Base-by-base conservation (phyloP, 2,113 vertebrate species). In the Anoplopoma fimbria region DNA sequence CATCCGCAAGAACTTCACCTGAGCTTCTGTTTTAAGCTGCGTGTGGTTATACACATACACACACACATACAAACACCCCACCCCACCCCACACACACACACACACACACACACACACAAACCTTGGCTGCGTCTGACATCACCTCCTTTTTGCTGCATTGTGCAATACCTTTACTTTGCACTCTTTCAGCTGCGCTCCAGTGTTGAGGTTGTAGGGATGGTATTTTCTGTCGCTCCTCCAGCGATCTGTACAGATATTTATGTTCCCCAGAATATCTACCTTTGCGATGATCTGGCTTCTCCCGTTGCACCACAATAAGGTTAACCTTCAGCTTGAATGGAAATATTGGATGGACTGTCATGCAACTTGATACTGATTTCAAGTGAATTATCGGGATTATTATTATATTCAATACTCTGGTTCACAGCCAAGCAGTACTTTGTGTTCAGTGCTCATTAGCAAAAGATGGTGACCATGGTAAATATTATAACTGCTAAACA, bases 51-150 rank as follows among this genome's bases (percentile, higher is more conserved):
- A 63, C 57, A 29, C 57, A 58, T 27, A 58, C 55, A 58, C 27
- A 29, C 55, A 34, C 31, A 33, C 58, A 61, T 31, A 33, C 17
- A 63, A 33, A 63, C 31, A 61, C n/a, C n/a, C n/a, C n/a, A n/a
- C n/a, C n/a, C n/a, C n/a, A n/a, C n/a, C n/a, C n/a, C n/a, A 31
- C 62, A 65, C 2, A 29, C 15, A 45, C n/a, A 25, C 63, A 75
- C 40, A 47, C 57, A 74, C 72, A 63, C 61, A 75, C 73, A 64
- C n/a, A 53, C 45, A 49, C 42, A 36, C 29, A 63, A 19, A 61
- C 57, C 27, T 9, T 17, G 36, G 63, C 36, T 42, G n/a, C 40
- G 8, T 42, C 13, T 40, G 63, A 27, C 63, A 27, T 42, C n/a
- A 19, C 25, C 25, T 23, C 36, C 62, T 29, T 42, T 67, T 45